Base-by-base conservation (phyloP, 2,888 invertebrate genomes). In the Euzophera pinguis region DNA sequence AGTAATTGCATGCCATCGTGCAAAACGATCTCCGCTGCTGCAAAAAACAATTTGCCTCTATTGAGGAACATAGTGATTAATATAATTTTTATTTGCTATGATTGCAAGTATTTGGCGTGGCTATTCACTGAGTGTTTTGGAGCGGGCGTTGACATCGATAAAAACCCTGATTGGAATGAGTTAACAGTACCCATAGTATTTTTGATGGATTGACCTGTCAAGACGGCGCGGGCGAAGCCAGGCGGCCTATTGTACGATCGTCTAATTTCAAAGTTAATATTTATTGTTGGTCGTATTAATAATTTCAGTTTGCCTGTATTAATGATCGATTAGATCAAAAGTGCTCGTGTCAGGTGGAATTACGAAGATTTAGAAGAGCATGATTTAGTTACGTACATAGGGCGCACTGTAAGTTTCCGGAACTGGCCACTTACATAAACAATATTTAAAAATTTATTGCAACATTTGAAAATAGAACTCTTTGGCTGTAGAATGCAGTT, bases 51-150 rank as follows among this genome's bases (percentile, higher is more conserved):
- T 73, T 74, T 72, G 74, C 74, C 69, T 61, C 65, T 61, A 72
- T 75, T 79, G 75, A 77, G 66, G 60, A 65, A 65, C 63, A 64
- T 64, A 64, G 65, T 78, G 80, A 84, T 86, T 82, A 80, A 81
- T 82, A 76, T 75, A 74, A 77, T 77, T 80, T 78, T 81, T 84
- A 81, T 83, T 80, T 77, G 76, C 74, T 78, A 78, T 77, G 78
- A 81, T 81, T 81, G 78, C 74, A 72, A 67, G 57, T 70, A 69
- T 71, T 65, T 70, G 53, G 58, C 63, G 63, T 69, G 71, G 73
- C 64, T 71, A 65, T 71, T 63, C 63, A 62, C 59, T 68, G 39
- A 54, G 60, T 69, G 66, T 68, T 69, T 71, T 71, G 59, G 69
- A 68, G 61, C 63, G 84, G 79, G 62, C 79, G 76, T 84, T 84